phyloP scores from a whole-genome alignment of 30 jellyfish, hydroid and myxozoan species.

The Mastigias papua region DNA sequence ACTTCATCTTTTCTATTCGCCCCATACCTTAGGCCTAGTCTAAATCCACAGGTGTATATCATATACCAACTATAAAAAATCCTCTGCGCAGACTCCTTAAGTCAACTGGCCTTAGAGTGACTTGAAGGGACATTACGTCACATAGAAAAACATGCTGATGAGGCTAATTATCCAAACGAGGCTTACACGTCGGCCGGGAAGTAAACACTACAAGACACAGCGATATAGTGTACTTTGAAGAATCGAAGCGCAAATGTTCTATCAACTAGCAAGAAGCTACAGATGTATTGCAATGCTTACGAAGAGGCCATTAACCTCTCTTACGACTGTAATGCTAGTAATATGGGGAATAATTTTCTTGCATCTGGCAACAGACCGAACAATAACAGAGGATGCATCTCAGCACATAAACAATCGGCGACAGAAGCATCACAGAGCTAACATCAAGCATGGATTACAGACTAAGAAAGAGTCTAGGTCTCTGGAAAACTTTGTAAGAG shows the following conservation, averaged over 20 bases:
- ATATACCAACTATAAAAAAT: too few relatives aligned
- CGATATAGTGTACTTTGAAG: background rate
- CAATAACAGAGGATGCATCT: slow-evolving; percentile 15
- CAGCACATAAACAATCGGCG: background rate
- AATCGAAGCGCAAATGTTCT: background rate
- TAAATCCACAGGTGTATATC: too few relatives aligned
- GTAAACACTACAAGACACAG: background rate
- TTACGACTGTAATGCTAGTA: background rate
- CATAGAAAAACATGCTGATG: background rate
- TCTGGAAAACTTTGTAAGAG: background rate
- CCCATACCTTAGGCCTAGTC: too few relatives aligned
- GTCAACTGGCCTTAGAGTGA: background rate
- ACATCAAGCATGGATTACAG: background rate
- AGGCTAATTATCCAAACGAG: background rate
- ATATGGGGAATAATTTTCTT: slow-evolving; percentile 33
- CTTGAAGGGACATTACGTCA: background rate
- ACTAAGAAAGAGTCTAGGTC: background rate
- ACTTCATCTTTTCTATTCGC: too few relatives aligned
- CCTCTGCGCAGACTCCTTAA: background rate
- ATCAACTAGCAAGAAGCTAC: background rate
- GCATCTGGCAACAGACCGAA: slow-evolving; percentile 26
- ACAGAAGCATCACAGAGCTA: background rate
- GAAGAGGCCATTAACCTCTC: slow-evolving; percentile 12
- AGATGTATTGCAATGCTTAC: background rate
- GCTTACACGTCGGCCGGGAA: background rate